Evolutionary conservation across 92 coral and sea anemone species (phyloP).

Genomic region (Desmophyllum pertusum): DNA sequence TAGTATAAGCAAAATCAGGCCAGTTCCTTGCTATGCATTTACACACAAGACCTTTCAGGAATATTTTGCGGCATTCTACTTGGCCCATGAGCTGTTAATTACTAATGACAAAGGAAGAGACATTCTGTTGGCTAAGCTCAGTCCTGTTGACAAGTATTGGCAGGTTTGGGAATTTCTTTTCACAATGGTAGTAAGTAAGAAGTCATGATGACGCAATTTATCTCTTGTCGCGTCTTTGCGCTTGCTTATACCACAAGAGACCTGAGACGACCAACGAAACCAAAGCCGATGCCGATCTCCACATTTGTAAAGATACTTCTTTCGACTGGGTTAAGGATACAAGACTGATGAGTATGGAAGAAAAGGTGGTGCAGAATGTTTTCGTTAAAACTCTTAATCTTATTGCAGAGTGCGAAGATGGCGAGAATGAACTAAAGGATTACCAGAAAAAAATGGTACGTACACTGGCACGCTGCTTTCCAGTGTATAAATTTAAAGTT

Average conservation of each 20-base stretch:
- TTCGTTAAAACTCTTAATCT: slow-evolving; percentile 11
- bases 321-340: neutral
- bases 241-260: neutral
- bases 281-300: neutral
- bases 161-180: slow-evolving; percentile 28
- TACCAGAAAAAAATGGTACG: slow-evolving; percentile 17
- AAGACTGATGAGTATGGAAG: neutral
- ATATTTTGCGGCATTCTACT: neutral
- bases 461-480: slow-evolving; percentile 8
- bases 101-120: neutral
- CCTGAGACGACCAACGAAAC: neutral
- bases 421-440: neutral
- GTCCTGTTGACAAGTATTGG: slow-evolving; percentile 24
- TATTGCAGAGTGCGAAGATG: neutral
- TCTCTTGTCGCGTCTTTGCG: slow-evolving; percentile 4
- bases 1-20: slow-evolving; percentile 18
- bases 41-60: slow-evolving; percentile 46
- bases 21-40: slow-evolving; percentile 19
- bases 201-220: neutral
- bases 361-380: no score
- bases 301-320: neutral
- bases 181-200: neutral
- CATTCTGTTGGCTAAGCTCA: neutral
- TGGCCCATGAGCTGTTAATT: neutral
- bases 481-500: neutral